phyloP scores from a whole-genome alignment of 2,797 vertebrate genomes.

The Alca torda region DNA sequence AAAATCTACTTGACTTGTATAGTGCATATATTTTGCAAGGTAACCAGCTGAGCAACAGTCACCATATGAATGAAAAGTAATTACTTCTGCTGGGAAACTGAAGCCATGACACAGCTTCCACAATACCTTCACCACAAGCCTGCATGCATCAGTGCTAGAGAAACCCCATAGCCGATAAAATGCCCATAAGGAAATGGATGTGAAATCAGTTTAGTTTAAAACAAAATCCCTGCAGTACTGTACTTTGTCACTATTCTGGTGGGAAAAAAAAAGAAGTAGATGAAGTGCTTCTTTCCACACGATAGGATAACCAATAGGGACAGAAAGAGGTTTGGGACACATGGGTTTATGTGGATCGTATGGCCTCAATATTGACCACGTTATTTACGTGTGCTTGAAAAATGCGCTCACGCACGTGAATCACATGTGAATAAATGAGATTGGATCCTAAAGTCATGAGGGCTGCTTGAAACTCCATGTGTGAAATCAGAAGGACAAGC shows the following conservation, averaged over 20 bases:
- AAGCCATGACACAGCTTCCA: constrained; percentile 39
- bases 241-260: not conserved
- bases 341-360: constrained; percentile 3
- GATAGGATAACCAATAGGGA: not conserved
- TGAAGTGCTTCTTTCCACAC: not conserved
- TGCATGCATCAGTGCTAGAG: constrained; percentile 26
- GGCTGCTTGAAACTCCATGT: constrained; percentile 34
- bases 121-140: constrained; percentile 29
- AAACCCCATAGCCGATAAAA: not conserved
- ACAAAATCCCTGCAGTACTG: not conserved
- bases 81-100: constrained; percentile 39
- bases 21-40: not conserved
- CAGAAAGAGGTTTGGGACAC: constrained; percentile 23
- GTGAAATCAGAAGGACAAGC: not conserved
- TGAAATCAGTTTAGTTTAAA: constrained; percentile 24
- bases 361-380: not conserved
- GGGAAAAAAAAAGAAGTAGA: not conserved
- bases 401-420: not conserved
- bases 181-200: not conserved
- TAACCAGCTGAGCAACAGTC: constrained; percentile 53
- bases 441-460: constrained; percentile 20
- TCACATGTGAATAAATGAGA: constrained; percentile 22
- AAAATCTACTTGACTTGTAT: constrained; percentile 1
- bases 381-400: constrained; percentile 27
- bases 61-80: constrained; percentile 58